Evolutionary conservation across 2,888 invertebrate genomes (phyloP).

Genomic region (Kuschelorhynchus macadamiae): DNA sequence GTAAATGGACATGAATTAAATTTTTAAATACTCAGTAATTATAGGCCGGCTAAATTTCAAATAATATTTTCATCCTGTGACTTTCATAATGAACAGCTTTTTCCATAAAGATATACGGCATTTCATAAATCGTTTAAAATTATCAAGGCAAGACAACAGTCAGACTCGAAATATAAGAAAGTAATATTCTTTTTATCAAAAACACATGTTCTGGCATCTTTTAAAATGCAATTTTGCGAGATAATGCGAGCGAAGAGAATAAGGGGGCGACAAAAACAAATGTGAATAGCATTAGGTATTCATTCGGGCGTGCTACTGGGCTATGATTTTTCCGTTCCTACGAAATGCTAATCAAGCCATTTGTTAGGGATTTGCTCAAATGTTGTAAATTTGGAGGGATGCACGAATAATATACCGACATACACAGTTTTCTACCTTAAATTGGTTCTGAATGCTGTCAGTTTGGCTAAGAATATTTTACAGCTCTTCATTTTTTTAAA

Average conservation of each 20-base stretch:
- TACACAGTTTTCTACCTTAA: conserved; percentile 15
- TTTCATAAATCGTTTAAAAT: conserved; percentile 30
- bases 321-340: conserved; percentile 59
- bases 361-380: conserved; percentile 57
- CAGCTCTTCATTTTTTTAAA: no score
- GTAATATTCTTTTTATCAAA: conserved; percentile 64
- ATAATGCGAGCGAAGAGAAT: conserved; percentile 64
- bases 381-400: conserved; percentile 46
- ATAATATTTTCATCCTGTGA: no score
- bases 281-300: conserved; percentile 69
- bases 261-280: conserved; percentile 68
- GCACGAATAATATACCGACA: conserved; percentile 38
- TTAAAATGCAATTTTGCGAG: conserved; percentile 68
- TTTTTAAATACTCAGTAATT: no score
- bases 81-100: no score
- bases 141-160: conserved; percentile 13
- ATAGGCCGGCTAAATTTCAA: no score
- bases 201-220: conserved; percentile 67
- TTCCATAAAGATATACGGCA: not conserved
- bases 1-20: no score
- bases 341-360: conserved; percentile 58
- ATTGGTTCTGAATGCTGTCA: not conserved
- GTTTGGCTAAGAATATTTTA: no score
- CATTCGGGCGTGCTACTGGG: conserved; percentile 64
- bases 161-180: conserved; percentile 38